Evolutionary conservation across 2,797 vertebrate species (phyloP).

Genomic region (Sternotherus odoratus): DNA sequence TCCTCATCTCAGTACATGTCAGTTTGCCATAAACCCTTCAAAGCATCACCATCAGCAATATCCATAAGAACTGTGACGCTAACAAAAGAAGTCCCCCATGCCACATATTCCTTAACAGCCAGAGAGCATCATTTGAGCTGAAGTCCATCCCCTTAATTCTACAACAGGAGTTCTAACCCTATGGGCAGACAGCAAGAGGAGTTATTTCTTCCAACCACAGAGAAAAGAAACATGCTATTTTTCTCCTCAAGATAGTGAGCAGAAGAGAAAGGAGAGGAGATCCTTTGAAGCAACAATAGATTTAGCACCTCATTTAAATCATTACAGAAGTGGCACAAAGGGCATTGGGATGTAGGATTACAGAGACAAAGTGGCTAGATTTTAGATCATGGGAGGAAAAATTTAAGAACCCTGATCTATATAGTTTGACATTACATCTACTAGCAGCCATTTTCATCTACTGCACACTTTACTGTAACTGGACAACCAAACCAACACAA

Average conservation of each 20-base stretch:
- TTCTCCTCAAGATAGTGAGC: constrained; percentile 21
- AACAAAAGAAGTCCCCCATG: background rate
- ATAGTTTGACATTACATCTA: background rate
- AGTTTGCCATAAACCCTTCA: background rate
- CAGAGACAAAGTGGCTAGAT: background rate
- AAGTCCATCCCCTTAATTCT: background rate
- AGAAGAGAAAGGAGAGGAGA: background rate
- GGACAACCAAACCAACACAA: background rate
- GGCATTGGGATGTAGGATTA: background rate
- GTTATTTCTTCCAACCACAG: background rate
- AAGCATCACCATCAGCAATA: background rate
- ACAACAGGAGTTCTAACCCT: background rate
- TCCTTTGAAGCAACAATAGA: background rate
- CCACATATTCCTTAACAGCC: background rate
- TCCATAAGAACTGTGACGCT: background rate
- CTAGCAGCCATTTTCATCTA: background rate
- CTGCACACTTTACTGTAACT: background rate
- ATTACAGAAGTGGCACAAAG: background rate
- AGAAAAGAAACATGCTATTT: background rate
- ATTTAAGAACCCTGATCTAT: background rate
- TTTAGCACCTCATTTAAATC: background rate
- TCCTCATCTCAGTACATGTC: background rate
- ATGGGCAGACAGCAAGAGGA: accelerated
- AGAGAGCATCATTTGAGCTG: background rate
- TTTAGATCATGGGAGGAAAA: background rate